phyloP scores from a whole-genome alignment of 2,113 vertebrate species.

The Rhinoderma darwinii region DNA sequence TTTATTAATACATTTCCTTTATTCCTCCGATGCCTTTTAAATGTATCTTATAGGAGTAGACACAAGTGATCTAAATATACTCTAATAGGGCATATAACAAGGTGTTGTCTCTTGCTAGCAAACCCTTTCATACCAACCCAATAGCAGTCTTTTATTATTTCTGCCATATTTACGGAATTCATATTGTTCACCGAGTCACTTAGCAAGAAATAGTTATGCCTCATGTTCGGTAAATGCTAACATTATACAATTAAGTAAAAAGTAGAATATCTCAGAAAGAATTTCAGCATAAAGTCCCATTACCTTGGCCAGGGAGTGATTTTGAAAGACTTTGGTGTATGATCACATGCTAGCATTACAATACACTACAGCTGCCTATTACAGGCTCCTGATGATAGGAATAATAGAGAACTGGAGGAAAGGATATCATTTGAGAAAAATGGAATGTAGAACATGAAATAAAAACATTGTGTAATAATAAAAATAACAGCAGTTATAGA shows the following conservation, averaged over 20 bases:
- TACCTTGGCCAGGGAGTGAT: conserved; percentile 6
- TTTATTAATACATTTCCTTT: too few relatives aligned
- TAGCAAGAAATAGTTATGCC: background rate
- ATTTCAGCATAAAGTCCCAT: background rate
- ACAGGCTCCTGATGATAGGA: conserved; percentile 15
- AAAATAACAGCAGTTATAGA: background rate
- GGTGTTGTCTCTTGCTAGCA: background rate
- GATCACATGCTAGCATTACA: background rate
- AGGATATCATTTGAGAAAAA: conserved; percentile 16
- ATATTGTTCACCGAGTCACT: background rate
- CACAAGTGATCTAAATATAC: too few relatives aligned
- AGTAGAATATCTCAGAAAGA: background rate
- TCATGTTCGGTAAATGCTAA: background rate
- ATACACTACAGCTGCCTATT: background rate
- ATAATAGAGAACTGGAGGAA: conserved; percentile 15
- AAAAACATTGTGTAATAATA: background rate
- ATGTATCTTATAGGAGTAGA: too few relatives aligned
- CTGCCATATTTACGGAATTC: background rate
- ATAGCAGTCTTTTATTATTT: background rate
- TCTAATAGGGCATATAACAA: too few relatives aligned
- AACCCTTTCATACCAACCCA: background rate
- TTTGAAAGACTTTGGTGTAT: conserved; percentile 11
- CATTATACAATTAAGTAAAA: conserved; percentile 2
- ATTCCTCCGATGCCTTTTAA: too few relatives aligned
- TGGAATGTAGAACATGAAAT: background rate